Evolutionary conservation across 2,797 vertebrate genomes (phyloP), one percentile per base, ranked within the genome.

Genomic region (Hozukius guyotensis): DNA sequence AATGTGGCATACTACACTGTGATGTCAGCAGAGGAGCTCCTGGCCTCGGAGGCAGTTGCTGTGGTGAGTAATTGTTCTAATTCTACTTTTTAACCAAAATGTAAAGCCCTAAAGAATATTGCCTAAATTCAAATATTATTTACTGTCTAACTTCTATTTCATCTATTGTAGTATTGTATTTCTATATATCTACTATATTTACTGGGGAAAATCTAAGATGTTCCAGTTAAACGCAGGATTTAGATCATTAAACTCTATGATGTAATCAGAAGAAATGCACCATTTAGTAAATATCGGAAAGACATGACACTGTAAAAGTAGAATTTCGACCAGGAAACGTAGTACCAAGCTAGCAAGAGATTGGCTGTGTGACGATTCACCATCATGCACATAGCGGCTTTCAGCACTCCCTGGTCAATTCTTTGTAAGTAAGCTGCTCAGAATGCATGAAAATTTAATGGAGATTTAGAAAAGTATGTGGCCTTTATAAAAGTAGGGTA

Each of bases 1-100:
- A 99, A 99, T 10, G 95, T 99, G 93, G 97, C 98, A n/a, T 99
- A 99, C 94, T 98, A 97, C 88, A 96, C 97, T 0, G 96, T 98
- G 83, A 96, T 99, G 92, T 96, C 97, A 61, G 96, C 97, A 0
- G 96, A 97, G 78, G 97, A 98, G 86, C 89, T 99, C 80, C 87
- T 99, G 75, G 93, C 94, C 65, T 99, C 98, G 2, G 92, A 94
- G 5, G 97, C 98, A 1, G 98, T 99, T 42, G 98, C 98, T 25
- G 97, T 99, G 97, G 98, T 99, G 89, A 96, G 88, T 61, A 18
- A 60, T 25, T 31, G 8, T 3, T 1, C 4, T 53, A 27, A 6
- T 5, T 13, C 1, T 31, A 9, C 6, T 31, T 20, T 57, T 29
- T 9, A 52, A 25, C 16, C 6, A 29, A 20, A 14, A 67, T 7